These are phyloP conservation scores for Toxotes lorentzi DNA, from an alignment of 2,797 vertebrate species.

Conservation along the genomic window DNA sequence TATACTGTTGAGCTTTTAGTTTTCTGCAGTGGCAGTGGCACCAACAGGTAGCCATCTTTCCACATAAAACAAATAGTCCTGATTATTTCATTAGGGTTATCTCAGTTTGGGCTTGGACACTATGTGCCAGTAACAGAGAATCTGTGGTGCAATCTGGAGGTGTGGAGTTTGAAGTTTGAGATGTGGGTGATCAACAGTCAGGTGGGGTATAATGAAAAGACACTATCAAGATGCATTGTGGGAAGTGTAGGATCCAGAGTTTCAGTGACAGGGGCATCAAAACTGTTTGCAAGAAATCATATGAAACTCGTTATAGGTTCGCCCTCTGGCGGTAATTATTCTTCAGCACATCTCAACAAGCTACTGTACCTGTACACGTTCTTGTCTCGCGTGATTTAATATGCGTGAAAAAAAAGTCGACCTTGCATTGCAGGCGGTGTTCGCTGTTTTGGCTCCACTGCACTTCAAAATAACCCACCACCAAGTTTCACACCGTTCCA, in stretches of 20 bases:
- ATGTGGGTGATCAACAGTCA: too few relatives aligned
- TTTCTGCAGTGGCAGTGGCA: too few relatives aligned
- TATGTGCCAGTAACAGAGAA: too few relatives aligned
- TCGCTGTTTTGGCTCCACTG: not conserved
- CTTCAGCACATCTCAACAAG: not conserved
- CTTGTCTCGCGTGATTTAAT: constrained; percentile 1
- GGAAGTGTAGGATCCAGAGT: not conserved
- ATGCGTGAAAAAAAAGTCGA: not conserved
- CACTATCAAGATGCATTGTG: not conserved
- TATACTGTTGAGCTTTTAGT: not conserved
- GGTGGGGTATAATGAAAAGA: not conserved
- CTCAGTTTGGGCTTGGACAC: too few relatives aligned
- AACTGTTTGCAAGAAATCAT: not conserved
- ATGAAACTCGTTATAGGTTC: not conserved
- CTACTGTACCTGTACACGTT: not conserved
- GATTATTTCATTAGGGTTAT: too few relatives aligned
- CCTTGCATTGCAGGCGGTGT: too few relatives aligned
- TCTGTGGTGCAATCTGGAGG: too few relatives aligned
- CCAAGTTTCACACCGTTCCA: constrained; percentile 28
- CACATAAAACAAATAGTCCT: too few relatives aligned
- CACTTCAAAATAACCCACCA: not conserved
- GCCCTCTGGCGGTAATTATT: constrained; percentile 17
- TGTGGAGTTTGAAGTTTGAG: not conserved
- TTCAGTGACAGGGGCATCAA: not conserved
- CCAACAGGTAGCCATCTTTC: too few relatives aligned